A percentile compares a stretch with the other conserved stretches of the same genome.
Evolutionary conservation across 2,113 vertebrate genomes (phyloP).

Genomic region (Falcunculus frontatus): DNA sequence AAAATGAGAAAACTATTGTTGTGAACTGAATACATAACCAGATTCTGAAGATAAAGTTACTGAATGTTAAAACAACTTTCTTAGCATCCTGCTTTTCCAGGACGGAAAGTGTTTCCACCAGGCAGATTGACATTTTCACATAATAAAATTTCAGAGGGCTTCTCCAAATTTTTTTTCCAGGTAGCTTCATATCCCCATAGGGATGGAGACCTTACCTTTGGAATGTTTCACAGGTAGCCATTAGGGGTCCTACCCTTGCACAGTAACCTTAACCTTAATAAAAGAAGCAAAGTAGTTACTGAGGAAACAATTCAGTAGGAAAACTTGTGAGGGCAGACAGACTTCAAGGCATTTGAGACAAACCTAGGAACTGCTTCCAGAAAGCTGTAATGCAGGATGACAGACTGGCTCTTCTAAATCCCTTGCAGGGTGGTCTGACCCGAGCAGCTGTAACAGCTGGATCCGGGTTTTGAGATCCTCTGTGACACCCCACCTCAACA

Average conservation of each 20-base stretch:
- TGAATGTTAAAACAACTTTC: background rate
- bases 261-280: background rate
- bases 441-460: slow-evolving; percentile 30
- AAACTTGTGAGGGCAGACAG: background rate
- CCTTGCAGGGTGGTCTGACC: slow-evolving; percentile 6
- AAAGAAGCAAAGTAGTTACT: background rate
- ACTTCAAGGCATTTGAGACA: background rate
- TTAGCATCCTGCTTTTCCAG: background rate
- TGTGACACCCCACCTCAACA: background rate
- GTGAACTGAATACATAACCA: background rate
- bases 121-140: background rate
- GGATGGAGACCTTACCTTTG: background rate
- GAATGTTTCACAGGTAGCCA: background rate
- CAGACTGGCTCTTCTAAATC: background rate
- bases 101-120: background rate
- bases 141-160: background rate
- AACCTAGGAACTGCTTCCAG: background rate
- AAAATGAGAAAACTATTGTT: background rate
- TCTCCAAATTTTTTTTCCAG: background rate
- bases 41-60: background rate
- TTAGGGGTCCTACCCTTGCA: background rate
- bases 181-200: background rate
- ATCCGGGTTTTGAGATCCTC: background rate
- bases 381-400: background rate
- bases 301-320: background rate